Evolutionary conservation across 2,113 vertebrate species (phyloP), one percentile per base, ranked within the genome.

Genomic region (Plecturocebus donacophilus): DNA sequence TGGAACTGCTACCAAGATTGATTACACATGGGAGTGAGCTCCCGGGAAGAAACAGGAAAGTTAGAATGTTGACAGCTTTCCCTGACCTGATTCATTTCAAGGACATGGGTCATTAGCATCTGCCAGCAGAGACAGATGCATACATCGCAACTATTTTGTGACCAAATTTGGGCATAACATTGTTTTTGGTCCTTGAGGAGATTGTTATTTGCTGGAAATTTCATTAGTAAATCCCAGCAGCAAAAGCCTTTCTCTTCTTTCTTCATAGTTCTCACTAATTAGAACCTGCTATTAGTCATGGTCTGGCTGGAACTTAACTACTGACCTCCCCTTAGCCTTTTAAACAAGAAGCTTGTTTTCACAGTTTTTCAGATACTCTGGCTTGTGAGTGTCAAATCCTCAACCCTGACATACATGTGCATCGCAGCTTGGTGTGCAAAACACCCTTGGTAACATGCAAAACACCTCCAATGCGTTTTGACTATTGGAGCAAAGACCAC

Each of bases 121-220:
- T n/a, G 87, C 71, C 56, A 45, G 79, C 30, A 38, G 77, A 91
- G 42, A 20, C 66, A 40, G 52, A 70, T 30, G 66, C 6, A 47
- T 45, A 42, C 12, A 49, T 89, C 84, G 79, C 79, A 52, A 76
- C 9, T 52, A 47, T 30, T 91, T 87, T 70, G 82, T 80, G 49
- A 94, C 56, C 87, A 92, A 56, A 76, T 92, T 87, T 90, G 52
- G 71, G 30, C 70, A 89, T 58, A 66, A 13, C 30, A 38, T 38
- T 80, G 30, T 58, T 79, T 80, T 79, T 81, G 8, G 47, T 61
- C 73, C 47, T 49, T 71, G 42, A 96, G 64, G 66, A 89, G 80
- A 94, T 94, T 80, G n/a, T 76, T 89, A 88, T 95, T 93, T 96
- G 86, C 42, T 47, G 21, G 68, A 95, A 96, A 96, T 96, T 94